Conservation (phyloP, 2,888 invertebrate species). For the Selenia dentaria region DNA sequence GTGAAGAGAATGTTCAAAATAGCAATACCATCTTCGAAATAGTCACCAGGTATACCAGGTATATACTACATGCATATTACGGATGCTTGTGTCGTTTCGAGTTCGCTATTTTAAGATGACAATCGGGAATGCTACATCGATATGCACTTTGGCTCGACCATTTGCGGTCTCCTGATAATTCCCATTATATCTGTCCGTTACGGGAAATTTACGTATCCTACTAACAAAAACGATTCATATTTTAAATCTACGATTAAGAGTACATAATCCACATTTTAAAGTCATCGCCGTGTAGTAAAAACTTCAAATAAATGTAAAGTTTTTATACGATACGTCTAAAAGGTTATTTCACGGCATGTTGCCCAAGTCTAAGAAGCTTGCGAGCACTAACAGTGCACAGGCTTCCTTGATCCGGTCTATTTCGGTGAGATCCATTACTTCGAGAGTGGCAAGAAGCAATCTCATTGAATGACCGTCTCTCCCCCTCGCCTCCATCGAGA, state of each 20-base stretch:
- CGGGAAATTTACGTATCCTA: slow-evolving; percentile 7
- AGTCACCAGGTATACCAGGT: no score
- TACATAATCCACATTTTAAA: no score
- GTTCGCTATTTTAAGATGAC: slow-evolving; percentile 46
- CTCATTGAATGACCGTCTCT: slow-evolving; percentile 85
- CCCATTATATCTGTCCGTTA: slow-evolving; percentile 25
- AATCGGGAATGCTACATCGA: slow-evolving; percentile 45
- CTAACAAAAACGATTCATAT: no score
- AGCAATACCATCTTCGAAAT: no score
- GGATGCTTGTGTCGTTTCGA: slow-evolving; percentile 26
- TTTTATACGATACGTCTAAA: slow-evolving; percentile 3
- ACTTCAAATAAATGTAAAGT: no score
- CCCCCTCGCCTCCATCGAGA: slow-evolving; percentile 50
- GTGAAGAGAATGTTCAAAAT: no score
- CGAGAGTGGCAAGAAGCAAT: slow-evolving; percentile 84
- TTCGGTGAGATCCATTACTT: slow-evolving; percentile 84
- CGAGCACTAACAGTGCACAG: slow-evolving; percentile 65
- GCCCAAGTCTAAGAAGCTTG: slow-evolving; percentile 31
- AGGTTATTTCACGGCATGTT: slow-evolving; percentile 29
- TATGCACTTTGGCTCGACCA: slow-evolving; percentile 53
- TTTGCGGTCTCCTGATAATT: slow-evolving; percentile 43
- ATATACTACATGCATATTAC: no score
- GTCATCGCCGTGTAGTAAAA: no score
- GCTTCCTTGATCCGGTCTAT: slow-evolving; percentile 82
- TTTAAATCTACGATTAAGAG: no score